Base-by-base conservation (phyloP, 2,797 vertebrate genomes). In the Clarias platycephalus region DNA sequence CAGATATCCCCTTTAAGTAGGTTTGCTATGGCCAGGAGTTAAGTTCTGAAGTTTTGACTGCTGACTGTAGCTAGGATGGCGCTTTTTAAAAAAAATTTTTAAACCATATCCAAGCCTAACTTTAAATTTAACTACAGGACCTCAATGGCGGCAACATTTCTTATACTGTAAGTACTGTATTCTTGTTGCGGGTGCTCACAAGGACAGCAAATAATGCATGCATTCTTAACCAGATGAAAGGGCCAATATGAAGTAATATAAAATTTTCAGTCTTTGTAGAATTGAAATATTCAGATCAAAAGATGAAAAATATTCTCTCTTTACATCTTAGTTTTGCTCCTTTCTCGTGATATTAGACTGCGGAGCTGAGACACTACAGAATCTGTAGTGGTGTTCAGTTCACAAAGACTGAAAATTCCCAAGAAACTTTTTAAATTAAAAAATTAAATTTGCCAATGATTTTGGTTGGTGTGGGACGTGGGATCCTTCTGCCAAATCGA, bases 121-220 rank as follows among this genome's bases (percentile, higher is more conserved):
- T 67, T 81, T 28, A 72, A 80, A 84, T 84, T 83, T 87, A 83
- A 89, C 81, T 82, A 57, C 70, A 83, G 78, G 80, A 58, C 44
- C 84, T 86, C 12, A 70, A 79, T 72, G 85, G 87, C 22, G 58
- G 37, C 15, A 66, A 66, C 24, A 75, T 49, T 80, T 20, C 9
- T 83, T 16, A 66, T 71, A 44, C n/a, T 80, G 85, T 86, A 86
- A 86, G 85, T 86, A 86, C 81, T 57, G n/a, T 64, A 37, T 86
- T 75, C 64, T 72, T 80, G 44, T 77, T 83, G 66, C 10, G 5
- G 60, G 3, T 74, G 81, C 49, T 80, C 13, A 63, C 4, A 63
- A 26, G 5, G 79, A 24, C 40, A 40, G 60, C 62, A 49, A 83
- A 75, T 86, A 58, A 49, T 80, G 85, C 85, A 86, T 86, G 85